Evolutionary conservation across 2,113 vertebrate species (phyloP), one percentile per base, ranked within the genome.

Genomic region (cat (Felis catus)): DNA sequence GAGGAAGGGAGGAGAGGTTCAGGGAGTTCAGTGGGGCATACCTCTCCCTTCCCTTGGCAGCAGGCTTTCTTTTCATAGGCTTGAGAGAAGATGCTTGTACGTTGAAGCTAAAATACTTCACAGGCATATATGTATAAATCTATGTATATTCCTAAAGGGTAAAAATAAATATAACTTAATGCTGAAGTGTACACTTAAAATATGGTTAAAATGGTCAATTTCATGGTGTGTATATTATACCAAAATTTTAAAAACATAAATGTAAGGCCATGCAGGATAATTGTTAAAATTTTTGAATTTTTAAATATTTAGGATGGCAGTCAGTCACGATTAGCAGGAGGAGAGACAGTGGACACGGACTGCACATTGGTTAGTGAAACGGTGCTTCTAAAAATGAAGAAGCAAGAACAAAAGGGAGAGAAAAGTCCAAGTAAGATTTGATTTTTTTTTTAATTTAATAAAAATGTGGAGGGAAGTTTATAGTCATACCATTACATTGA

Each of bases 351-450:
- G 74, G 99, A 99, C 94, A 98, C 98, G 48, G 99, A 99, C 98
- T 99, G 99, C 97, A 99, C 99, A 0, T 99, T 99, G 97, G 98
- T 99, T 96, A 99, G 99, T 98, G 99, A 99, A 97, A 99, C 99
- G 74, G 33, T 99, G 51, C 99, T 99, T 31, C 89, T 99, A 63
- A 99, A 99, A 98, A 82, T 96, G 95, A 99, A 98, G 93, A 98
- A 96, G 93, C 98, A 98, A 80, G 98, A 98, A 12, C 95, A 98
- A n/a, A 97, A 80, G n/a, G 87, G 95, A 92, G 92, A 93, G 89
- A 97, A 96, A 94, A 80, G 85, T 89, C 83, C 98, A 98, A 92
- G 99, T 99, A 99, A 99, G 98, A 89, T 86, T 55, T 87, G 0
- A 31, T 21, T 41, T 94, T 3, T 58, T 53, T 39, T n/a, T 86